Conservation (phyloP, 2,797 vertebrate genomes). For the Propithecus deckenii region DNA sequence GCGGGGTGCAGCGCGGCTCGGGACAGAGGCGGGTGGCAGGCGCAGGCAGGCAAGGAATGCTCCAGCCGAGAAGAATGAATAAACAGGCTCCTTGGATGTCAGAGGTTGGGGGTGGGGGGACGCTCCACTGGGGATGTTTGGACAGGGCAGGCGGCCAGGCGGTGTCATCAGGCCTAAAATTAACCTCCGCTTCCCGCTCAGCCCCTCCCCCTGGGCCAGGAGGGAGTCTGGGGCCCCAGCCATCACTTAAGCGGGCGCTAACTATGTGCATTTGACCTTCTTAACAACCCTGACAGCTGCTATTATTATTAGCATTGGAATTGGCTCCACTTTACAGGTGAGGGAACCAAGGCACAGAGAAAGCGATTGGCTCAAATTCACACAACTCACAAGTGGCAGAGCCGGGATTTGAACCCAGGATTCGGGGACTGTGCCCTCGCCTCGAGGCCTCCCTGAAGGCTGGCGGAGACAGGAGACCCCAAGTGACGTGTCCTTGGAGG, state of each 20-base stretch:
- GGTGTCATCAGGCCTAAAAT: constrained; percentile 79
- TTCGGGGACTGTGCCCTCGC: no score
- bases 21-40: background rate
- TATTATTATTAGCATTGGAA: background rate
- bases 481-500: background rate
- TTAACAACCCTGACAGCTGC: background rate
- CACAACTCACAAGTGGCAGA: background rate
- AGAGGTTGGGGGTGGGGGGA: constrained; percentile 26
- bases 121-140: constrained; percentile 58
- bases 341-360: background rate
- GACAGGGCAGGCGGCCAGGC: constrained; percentile 64
- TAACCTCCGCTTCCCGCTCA: constrained; percentile 72
- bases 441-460: background rate
- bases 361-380: background rate
- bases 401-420: background rate
- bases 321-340: background rate
- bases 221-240: constrained; percentile 5
- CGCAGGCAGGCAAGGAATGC: constrained; percentile 10
- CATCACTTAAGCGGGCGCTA: background rate
- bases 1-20: background rate
- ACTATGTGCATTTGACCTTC: background rate
- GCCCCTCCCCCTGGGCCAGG: constrained; percentile 12
- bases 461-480: background rate
- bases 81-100: constrained; percentile 61
- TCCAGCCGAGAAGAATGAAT: constrained; percentile 20